phyloP scores from a whole-genome alignment of 2,113 vertebrate genomes.

The Leptodactylus fuscus region DNA sequence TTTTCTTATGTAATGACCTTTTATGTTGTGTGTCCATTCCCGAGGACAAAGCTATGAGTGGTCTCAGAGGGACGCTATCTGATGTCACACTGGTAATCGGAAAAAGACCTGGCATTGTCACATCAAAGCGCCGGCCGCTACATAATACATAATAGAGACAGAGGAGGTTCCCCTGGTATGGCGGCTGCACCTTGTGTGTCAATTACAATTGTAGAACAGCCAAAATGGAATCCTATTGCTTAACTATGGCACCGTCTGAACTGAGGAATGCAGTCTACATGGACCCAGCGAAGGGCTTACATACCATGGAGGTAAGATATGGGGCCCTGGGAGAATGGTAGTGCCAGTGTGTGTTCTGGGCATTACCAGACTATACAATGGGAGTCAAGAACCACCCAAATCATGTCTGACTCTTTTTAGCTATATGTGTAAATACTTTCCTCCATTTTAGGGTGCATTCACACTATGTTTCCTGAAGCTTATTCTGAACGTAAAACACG shows the following conservation, averaged over 20 bases:
- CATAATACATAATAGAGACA: not conserved
- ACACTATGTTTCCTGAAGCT: no score
- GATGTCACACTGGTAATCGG: not conserved
- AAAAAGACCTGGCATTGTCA: not conserved
- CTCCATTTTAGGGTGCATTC: no score
- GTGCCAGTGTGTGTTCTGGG: not conserved
- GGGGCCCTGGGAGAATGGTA: not conserved
- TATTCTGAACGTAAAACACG: no score
- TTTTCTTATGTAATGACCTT: constrained; percentile 37
- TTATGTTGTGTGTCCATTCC: constrained; percentile 15
- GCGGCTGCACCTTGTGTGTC: not conserved
- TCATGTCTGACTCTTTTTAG: no score
- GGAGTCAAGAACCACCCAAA: not conserved
- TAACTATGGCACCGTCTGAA: not conserved
- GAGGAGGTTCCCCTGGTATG: not conserved
- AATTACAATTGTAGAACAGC: not conserved
- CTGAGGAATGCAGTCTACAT: not conserved
- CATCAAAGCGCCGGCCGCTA: no score
- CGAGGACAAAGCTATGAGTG: not conserved
- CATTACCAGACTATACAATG: no score
- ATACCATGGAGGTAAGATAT: not conserved
- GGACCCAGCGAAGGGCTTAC: not conserved
- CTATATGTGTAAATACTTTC: no score
- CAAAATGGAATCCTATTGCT: not conserved
- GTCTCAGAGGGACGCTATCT: not conserved